Evolutionary conservation across 2,888 invertebrate genomes (phyloP), one percentile per base, ranked within the genome.

Genomic region (Pogonocherus hispidulus): DNA sequence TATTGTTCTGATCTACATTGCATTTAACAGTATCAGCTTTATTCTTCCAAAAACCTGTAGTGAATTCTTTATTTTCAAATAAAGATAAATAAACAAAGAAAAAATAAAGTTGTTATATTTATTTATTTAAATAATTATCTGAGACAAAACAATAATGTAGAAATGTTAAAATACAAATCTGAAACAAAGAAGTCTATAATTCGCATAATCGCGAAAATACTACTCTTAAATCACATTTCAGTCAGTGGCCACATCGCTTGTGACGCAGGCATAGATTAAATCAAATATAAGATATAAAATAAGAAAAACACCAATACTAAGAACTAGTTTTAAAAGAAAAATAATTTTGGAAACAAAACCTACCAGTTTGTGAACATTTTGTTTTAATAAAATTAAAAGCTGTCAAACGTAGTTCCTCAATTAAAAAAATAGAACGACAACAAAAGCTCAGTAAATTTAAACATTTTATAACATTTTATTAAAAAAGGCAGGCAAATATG

Each of bases 101-200:
- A 52, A 18, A 59, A 3, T 3, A 47, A 4, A 23, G 3, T 3
- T 47, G 44, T 32, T 57, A 44, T 23, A n/a, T 0, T 4, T 44
- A 14, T 32, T 23, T 59, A 5, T 47, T 59, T 47, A 47, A 47
- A 47, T 59, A 59, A 59, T 47, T 47, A 59, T 47, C 20, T 19
- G 47, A 59, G 27, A 59, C 32, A 59, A 59, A 59, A 59, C 47
- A 59, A 47, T 47, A 47, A 18, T 59, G 32, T 46, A 59, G 47
- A 59, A 57, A 46, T 57, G 37, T 59, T 59, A 59, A 52, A 54
- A 46, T 57, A 32, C 67, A 54, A 59, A 57, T 63, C 67, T 62
- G 65, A 67, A 67, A 57, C 49, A 37, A 27, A 62, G 32, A 68
- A 73, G 73, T 73, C 73, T 73, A 67, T 70, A 70, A 66, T 67